Base-by-base conservation (phyloP, 64 coral and sea anemone species). In the Montipora foliosa region DNA sequence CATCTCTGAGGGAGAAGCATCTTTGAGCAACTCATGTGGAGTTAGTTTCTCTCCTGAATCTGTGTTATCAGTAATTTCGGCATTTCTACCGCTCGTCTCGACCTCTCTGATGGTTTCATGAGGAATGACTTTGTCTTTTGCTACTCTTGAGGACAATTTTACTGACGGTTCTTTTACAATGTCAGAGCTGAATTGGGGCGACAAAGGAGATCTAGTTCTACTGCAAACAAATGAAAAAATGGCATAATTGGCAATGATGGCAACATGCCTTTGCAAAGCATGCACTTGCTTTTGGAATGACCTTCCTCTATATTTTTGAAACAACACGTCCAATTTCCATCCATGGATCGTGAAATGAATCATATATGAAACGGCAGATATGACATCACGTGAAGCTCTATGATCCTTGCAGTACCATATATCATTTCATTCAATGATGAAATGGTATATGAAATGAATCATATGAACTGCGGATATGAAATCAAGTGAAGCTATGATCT, bases 201-300 rank as follows among this genome's bases (percentile, higher is more conserved):
- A 92, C 49, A 98, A 88, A 46, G 92, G 92, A 4, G 92, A 93
- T 24, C 87, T 93, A 57, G 55, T 81, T 81, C 10, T 68, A 94
- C 61, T 77, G 51, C 17, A 84, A 76, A 60, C 69, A 66, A 80
- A 51, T 49, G 57, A 58, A 14, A 14, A 70, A 2, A 75, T 49
- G 62, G n/a, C 11, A 37, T 47, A 19, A 50, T 66, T 45, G 46
- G 74, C 60, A 15, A 57, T 5, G 53, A 57, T 29, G 53, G 10
- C 53, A 5, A 10, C 10, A 57, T 10, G 10, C 53, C 53, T 10
- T 8, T 57, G 53, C 10, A 57, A 57, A 57, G 5, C 53, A 5
- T 57, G 10, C 53, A 8, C 53, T 57, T 8, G 53, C 6, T 5
- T 10, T 10, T 57, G 53, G 25, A 29, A 29, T 29, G 25, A 29